Conservation (phyloP, 1,140 invertebrate genomes). For the Kradibia gibbosae region DNA sequence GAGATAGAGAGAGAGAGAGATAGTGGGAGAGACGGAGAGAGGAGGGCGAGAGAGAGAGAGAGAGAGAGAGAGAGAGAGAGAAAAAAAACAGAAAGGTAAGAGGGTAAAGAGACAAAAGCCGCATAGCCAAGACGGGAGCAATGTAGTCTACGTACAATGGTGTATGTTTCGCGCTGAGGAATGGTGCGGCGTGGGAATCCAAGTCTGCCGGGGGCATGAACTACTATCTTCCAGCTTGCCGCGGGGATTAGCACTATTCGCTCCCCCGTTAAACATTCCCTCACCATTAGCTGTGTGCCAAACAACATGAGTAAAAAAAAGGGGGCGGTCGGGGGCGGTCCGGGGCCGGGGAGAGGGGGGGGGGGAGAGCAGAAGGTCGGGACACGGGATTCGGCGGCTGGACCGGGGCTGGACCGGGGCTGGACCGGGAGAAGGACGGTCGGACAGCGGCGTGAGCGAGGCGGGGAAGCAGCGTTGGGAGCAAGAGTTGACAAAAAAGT, state of each 20-base stretch:
- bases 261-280: slow-evolving; percentile 68
- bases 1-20: background rate
- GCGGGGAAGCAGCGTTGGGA: too few relatives aligned
- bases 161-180: slow-evolving; percentile 68
- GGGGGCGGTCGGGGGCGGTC: too few relatives aligned
- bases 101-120: slow-evolving; percentile 49
- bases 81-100: slow-evolving; percentile 2
- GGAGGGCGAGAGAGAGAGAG: background rate
- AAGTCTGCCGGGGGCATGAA: slow-evolving; percentile 69
- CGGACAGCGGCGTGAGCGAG: too few relatives aligned
- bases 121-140: slow-evolving; percentile 40
- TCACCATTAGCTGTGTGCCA: slow-evolving; percentile 69
- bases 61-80: slow-evolving; percentile 42
- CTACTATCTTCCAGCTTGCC: slow-evolving; percentile 70
- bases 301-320: slow-evolving; percentile 57
- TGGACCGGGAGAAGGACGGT: too few relatives aligned
- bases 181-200: slow-evolving; percentile 70
- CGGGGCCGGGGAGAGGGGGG: background rate
- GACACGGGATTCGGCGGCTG: too few relatives aligned
- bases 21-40: slow-evolving; percentile 42
- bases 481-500: too few relatives aligned
- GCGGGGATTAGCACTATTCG: slow-evolving; percentile 66
- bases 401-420: too few relatives aligned
- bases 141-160: slow-evolving; percentile 67
- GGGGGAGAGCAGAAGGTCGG: too few relatives aligned